Percentiles rank a stretch among this genome's conserved stretches.
Evolutionary conservation across 1,140 invertebrate genomes (phyloP).

Genomic region (Eumeta japonica): DNA sequence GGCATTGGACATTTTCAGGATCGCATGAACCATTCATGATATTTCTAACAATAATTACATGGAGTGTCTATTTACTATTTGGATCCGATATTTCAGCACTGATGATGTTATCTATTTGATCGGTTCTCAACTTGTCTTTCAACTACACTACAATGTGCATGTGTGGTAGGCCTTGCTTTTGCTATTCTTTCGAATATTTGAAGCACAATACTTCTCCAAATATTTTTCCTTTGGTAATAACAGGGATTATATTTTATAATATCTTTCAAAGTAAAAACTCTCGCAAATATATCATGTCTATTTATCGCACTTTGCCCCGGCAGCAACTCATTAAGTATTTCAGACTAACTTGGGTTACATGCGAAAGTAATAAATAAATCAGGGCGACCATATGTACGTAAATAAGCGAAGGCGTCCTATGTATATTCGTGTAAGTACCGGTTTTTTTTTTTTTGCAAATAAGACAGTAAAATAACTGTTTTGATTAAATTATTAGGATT

Average conservation of each 20-base stretch:
- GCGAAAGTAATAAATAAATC: too few relatives aligned
- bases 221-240: constrained; percentile 22
- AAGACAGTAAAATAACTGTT: constrained; percentile 36
- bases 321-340: constrained; percentile 24
- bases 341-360: constrained; percentile 49
- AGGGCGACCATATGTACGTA: too few relatives aligned
- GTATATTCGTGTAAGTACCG: constrained; percentile 50
- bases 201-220: constrained; percentile 29
- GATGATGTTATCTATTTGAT: too few relatives aligned
- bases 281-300: constrained; percentile 20
- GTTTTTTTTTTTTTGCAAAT: constrained; percentile 33
- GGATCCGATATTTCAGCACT: too few relatives aligned
- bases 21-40: constrained; percentile 47
- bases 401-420: constrained; percentile 57
- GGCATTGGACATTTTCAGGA: constrained; percentile 12
- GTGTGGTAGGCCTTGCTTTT: constrained; percentile 52
- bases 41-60: constrained; percentile 26
- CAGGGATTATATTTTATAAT: constrained; percentile 17
- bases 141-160: constrained; percentile 48
- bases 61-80: constrained; percentile 23
- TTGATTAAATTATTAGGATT: too few relatives aligned
- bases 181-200: constrained; percentile 25
- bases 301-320: too few relatives aligned
- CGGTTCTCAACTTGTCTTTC: too few relatives aligned
- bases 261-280: constrained; percentile 20